These are phyloP conservation scores for Chrysocyon brachyurus DNA, from an alignment of 2,797 vertebrate species.

Conservation along the genomic window DNA sequence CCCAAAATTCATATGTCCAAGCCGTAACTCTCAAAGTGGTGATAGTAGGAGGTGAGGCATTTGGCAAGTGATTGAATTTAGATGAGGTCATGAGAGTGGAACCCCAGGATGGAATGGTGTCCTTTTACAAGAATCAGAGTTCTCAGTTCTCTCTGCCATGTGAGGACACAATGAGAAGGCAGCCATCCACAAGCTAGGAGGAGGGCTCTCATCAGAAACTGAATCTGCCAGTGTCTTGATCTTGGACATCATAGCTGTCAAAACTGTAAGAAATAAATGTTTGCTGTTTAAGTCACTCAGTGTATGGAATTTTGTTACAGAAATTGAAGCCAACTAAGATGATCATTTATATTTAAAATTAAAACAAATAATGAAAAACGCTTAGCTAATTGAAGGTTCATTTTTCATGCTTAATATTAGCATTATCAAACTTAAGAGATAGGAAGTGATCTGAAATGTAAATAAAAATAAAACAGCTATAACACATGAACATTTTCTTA, in stretches of 20 bases:
- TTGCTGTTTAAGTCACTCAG: background rate
- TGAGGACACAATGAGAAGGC: background rate
- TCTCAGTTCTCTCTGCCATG: background rate
- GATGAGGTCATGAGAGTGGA: background rate
- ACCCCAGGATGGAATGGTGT: background rate
- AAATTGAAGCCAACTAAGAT: background rate
- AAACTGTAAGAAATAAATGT: background rate
- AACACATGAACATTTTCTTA: background rate
- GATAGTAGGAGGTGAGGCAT: background rate
- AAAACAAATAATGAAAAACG: slow-evolving; percentile 45
- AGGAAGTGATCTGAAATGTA: background rate
- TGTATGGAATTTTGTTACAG: background rate
- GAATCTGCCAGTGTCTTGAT: background rate
- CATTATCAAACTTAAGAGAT: background rate
- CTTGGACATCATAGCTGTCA: background rate
- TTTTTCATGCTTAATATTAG: slow-evolving; percentile 22
- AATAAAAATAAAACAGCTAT: slow-evolving; percentile 29
- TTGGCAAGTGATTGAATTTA: background rate
- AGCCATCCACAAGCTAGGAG: accelerated
- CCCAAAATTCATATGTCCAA: background rate
- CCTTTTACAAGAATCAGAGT: background rate
- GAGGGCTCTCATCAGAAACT: background rate
- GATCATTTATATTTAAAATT: background rate
- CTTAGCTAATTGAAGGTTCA: background rate
- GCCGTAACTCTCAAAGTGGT: background rate